Evolutionary conservation across 2,797 vertebrate genomes (phyloP).

Genomic region (Lindbergichthys nudifrons): DNA sequence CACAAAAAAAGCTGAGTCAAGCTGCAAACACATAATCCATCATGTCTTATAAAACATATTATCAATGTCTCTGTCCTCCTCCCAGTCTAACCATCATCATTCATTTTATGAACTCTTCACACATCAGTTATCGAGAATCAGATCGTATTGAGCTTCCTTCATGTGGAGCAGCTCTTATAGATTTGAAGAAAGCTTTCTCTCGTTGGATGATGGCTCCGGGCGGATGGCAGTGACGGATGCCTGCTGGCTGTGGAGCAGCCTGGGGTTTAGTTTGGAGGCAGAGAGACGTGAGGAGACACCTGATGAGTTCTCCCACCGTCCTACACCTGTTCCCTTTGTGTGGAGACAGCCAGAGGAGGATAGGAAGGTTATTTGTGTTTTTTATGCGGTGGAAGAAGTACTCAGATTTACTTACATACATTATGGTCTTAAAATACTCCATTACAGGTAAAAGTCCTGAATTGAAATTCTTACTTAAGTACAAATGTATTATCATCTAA

Average conservation of each 20-base stretch:
- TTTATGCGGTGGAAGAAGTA: no score
- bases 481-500: no score
- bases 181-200: constrained; percentile 13
- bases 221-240: constrained; percentile 50
- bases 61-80: constrained; percentile 4
- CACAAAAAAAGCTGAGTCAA: background rate
- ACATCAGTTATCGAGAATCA: constrained; percentile 7
- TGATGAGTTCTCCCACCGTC: constrained; percentile 1
- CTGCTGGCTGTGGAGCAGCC: constrained; percentile 24
- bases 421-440: no score
- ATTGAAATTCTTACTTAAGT: no score
- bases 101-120: constrained; percentile 14
- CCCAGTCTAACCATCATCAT: constrained; percentile 16
- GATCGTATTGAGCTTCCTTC: constrained; percentile 3
- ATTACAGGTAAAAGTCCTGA: no score
- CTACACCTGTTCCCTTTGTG: background rate
- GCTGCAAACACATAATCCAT: constrained; percentile 10
- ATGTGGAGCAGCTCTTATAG: constrained; percentile 9
- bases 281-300: constrained; percentile 42
- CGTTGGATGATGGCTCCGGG: constrained; percentile 5
- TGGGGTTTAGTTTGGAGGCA: constrained; percentile 37
- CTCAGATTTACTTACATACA: no score
- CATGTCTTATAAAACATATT: constrained; percentile 7
- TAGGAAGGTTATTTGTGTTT: background rate
- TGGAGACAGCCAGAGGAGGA: background rate